These are phyloP conservation scores for Mormyrops attenuatus DNA, from an alignment of 2,797 vertebrate species.

Conservation along the genomic window DNA sequence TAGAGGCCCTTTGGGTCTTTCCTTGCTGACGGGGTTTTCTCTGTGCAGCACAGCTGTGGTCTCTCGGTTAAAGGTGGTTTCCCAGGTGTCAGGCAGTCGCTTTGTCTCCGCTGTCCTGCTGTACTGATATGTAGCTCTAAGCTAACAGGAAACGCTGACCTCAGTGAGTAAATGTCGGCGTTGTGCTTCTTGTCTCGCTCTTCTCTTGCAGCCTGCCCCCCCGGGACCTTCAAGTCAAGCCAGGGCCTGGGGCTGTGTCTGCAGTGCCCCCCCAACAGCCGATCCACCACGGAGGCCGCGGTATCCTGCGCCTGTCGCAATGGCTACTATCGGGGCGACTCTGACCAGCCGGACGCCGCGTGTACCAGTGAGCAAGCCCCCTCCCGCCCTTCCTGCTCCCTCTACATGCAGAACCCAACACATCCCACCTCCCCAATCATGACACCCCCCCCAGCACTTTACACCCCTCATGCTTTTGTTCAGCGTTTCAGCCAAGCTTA, in stretches of 20 bases:
- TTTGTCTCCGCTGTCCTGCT: background rate
- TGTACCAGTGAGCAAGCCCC: slow-evolving; percentile 84
- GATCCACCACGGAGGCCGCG: slow-evolving; percentile 81
- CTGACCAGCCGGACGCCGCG: slow-evolving; percentile 77
- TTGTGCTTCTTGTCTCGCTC: slow-evolving; percentile 32
- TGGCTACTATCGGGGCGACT: slow-evolving; percentile 86
- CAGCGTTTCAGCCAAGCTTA: background rate
- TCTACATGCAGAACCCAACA: background rate
- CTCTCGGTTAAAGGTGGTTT: background rate
- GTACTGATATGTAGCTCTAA: background rate
- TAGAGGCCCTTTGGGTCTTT: background rate
- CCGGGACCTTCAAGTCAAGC: slow-evolving; percentile 88
- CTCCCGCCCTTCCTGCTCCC: background rate
- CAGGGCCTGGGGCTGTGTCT: slow-evolving; percentile 80
- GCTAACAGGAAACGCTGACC: background rate
- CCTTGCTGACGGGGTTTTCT: background rate
- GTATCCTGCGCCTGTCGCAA: slow-evolving; percentile 87
- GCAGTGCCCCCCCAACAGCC: slow-evolving; percentile 88
- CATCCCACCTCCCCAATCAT: background rate
- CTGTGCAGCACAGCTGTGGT: background rate
- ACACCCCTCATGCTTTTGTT: background rate
- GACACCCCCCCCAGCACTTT: background rate
- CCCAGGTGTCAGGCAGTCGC: background rate
- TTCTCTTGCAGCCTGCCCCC: slow-evolving; percentile 79
- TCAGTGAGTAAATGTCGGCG: background rate